Percentiles rank a stretch among this genome's conserved stretches.
Conservation (phyloP, 2,113 vertebrate species). For the Megaceryle maxima region DNA sequence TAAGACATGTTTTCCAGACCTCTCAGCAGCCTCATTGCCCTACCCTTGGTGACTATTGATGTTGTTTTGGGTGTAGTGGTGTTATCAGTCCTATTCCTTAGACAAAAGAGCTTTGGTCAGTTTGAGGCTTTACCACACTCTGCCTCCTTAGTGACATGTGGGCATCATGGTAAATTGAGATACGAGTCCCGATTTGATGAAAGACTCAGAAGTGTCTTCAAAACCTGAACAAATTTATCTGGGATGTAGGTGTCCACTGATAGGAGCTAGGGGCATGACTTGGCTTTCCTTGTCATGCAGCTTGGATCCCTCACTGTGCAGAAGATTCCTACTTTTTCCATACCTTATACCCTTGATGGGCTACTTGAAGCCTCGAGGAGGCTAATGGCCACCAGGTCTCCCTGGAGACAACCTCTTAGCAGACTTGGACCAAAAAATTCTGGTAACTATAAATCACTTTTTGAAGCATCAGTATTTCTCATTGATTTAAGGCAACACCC, state of each 20-base stretch:
- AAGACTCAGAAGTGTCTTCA: neutral
- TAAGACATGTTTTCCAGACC: too few relatives aligned
- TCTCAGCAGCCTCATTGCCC: too few relatives aligned
- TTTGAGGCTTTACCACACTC: neutral
- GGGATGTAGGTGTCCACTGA: neutral
- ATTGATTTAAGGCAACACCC: neutral
- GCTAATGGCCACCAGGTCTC: neutral
- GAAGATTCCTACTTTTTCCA: neutral
- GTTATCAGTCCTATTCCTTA: neutral
- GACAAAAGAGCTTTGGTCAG: neutral
- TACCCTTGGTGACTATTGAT: neutral
- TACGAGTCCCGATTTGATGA: neutral
- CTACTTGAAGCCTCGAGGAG: neutral
- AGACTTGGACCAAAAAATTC: neutral
- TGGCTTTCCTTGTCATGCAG: neutral
- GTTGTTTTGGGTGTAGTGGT: neutral
- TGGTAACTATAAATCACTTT: neutral
- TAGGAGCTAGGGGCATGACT: neutral
- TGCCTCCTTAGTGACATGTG: neutral
- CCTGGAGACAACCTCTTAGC: neutral
- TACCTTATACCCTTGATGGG: fast-evolving
- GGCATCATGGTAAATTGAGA: neutral
- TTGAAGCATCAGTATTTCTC: neutral
- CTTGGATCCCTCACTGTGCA: neutral
- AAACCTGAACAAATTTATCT: neutral